Evolutionary conservation across 1,140 invertebrate genomes (phyloP).

Genomic region (Philopotamus ludificatus): DNA sequence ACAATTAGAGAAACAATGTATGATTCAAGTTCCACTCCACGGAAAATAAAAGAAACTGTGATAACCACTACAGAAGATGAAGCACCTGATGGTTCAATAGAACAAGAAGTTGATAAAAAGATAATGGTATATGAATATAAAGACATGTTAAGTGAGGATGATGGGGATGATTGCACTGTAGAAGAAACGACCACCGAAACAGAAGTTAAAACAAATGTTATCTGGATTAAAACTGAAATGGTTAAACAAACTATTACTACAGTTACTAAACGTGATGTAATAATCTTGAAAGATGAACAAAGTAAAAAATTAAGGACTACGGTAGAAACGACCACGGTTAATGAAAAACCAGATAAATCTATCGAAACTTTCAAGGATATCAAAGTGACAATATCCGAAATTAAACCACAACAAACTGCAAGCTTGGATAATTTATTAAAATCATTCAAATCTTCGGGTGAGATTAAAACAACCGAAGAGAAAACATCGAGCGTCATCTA

Average conservation of each 20-base stretch:
- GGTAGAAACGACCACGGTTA: constrained; percentile 50
- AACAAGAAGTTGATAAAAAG: constrained; percentile 34
- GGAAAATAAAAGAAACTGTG: constrained; percentile 35
- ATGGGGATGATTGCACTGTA: constrained; percentile 37
- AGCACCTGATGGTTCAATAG: constrained; percentile 32
- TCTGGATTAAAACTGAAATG: constrained; percentile 50
- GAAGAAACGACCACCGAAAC: constrained; percentile 54
- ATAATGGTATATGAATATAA: constrained; percentile 27
- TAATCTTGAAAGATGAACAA: constrained; percentile 46
- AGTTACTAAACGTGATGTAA: constrained; percentile 52
- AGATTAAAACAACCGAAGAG: constrained; percentile 48
- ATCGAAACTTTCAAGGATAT: constrained; percentile 51
- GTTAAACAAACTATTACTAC: constrained; percentile 54
- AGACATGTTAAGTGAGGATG: constrained; percentile 9
- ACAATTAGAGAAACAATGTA: constrained; percentile 35
- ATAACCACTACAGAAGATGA: constrained; percentile 37
- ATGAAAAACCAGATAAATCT: constrained; percentile 52
- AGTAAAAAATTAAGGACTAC: constrained; percentile 50
- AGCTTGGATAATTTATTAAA: constrained; percentile 48
- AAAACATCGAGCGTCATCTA: constrained; percentile 46
- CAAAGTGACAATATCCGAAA: constrained; percentile 52
- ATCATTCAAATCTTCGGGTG: constrained; percentile 43
- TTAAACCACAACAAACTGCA: constrained; percentile 44
- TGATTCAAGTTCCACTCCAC: constrained; percentile 25
- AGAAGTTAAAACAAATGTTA: constrained; percentile 52